phyloP scores from a whole-genome alignment of 2,797 vertebrate genomes.

The Phrynocephalus guinanensis region DNA sequence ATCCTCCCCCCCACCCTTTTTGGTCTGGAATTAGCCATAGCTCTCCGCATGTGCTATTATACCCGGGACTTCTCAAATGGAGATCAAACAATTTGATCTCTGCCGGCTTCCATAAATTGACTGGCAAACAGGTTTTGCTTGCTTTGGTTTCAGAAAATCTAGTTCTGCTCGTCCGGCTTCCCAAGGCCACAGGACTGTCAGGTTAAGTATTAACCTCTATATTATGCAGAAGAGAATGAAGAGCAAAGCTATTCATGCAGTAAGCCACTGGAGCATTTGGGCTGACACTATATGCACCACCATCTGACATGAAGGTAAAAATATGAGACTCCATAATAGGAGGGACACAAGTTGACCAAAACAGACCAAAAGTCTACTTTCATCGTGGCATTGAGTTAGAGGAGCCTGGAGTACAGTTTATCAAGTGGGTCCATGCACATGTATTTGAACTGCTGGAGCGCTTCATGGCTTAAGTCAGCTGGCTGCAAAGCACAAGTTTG shows the following conservation, averaged over 20 bases:
- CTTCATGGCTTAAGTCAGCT: no score
- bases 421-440: no score
- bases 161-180: not conserved
- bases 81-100: slow-evolving; percentile 60
- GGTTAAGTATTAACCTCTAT: slow-evolving; percentile 43
- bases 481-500: no score
- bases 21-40: slow-evolving; percentile 70
- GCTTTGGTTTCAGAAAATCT: slow-evolving; percentile 51
- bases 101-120: slow-evolving; percentile 61
- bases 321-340: not conserved
- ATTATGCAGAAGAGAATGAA: slow-evolving; percentile 31
- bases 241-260: slow-evolving; percentile 57
- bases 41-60: slow-evolving; percentile 43
- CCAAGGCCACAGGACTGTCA: accelerated
- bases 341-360: not conserved
- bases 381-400: no score
- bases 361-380: slow-evolving; percentile 44
- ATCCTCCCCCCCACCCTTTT: slow-evolving; percentile 64
- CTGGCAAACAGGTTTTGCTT: slow-evolving; percentile 41
- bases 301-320: not conserved
- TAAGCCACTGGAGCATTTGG: no score
- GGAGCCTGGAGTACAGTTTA: no score
- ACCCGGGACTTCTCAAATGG: slow-evolving; percentile 58
- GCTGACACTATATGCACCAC: no score
- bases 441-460: no score